Percentiles rank a stretch among this genome's conserved stretches.
Conservation (phyloP, 2,113 vertebrate species). For the Carollia perspicillata region DNA sequence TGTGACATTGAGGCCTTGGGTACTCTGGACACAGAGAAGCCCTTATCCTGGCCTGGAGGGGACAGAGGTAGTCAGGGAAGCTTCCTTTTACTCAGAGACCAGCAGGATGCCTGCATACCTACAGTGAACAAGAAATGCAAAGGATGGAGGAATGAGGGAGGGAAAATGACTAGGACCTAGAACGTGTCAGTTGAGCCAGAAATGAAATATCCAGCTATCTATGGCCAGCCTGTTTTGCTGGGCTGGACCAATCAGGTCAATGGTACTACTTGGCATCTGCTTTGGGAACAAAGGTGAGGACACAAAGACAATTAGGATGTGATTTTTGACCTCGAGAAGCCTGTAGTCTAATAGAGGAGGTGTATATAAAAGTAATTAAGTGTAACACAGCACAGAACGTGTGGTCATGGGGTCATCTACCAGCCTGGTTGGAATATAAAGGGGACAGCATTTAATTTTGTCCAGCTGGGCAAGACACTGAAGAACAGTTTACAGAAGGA, state of each 20-base stretch:
- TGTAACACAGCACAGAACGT: rapidly evolving
- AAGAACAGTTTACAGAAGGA: neutral
- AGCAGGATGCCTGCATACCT: neutral
- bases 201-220: neutral
- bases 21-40: neutral
- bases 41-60: neutral
- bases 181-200: neutral
- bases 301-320: neutral
- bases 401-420: neutral
- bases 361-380: neutral
- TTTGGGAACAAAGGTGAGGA: neutral
- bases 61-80: too few species aligned
- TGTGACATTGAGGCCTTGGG: rapidly evolving
- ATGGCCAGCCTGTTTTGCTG: neutral
- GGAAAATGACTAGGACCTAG: neutral
- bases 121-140: neutral
- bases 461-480: neutral
- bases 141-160: neutral
- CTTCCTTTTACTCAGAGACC: neutral
- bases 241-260: neutral
- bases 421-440: neutral
- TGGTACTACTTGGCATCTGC: neutral
- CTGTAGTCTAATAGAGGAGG: neutral
- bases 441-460: neutral
- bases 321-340: neutral